Base-by-base conservation (phyloP, 2,797 vertebrate genomes). In the Hapalemur alaotrensis region DNA sequence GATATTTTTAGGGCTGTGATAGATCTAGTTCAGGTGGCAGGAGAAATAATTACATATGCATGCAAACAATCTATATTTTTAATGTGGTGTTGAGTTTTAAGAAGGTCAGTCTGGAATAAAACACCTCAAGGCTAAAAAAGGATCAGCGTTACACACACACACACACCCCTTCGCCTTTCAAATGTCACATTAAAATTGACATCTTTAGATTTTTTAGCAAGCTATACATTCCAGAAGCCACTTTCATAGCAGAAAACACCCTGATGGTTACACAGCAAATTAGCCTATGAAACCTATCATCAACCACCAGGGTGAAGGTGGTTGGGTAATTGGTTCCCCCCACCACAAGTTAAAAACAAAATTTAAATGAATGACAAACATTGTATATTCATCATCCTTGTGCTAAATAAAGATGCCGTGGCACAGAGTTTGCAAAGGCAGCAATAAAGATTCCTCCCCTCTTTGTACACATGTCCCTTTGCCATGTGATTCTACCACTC, bases 61-160 rank as follows among this genome's bases (percentile, higher is more conserved):
- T 41, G 48, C 50, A 73, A 81, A 88, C 81, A 93, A 88, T 48
- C 76, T 96, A 13, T 80, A 93, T 83, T 95, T 96, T 95, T 89
- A 89, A 96, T 11, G 22, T 89, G 43, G 43, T 70, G 35, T 14
- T 92, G 43, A 94, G 63, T 92, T 92, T 93, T 81, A 97, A 95
- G 78, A 91, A 94, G 76, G 63, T 93, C 96, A 92, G 46, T 85
- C 90, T 95, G 69, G 50, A 97, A 94, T 72, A 57, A 94, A 93
- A 94, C 2, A 69, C 43, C 48, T 43, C 91, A 78, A 50, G 48
- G 13, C 90, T 95, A 87, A 84, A 97, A 95, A 81, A 18, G 61
- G 59, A 67, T 83, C 65, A 87, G 30, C 41, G 75, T 73, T 18
- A 48, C 13, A 80, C 35, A 54, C 10, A 30, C 76, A 65, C 43